Percentiles rank a stretch among this genome's conserved stretches.
phyloP scores from a whole-genome alignment of 53 echinoderm and acorn worm species.

The Antedon mediterranea region DNA sequence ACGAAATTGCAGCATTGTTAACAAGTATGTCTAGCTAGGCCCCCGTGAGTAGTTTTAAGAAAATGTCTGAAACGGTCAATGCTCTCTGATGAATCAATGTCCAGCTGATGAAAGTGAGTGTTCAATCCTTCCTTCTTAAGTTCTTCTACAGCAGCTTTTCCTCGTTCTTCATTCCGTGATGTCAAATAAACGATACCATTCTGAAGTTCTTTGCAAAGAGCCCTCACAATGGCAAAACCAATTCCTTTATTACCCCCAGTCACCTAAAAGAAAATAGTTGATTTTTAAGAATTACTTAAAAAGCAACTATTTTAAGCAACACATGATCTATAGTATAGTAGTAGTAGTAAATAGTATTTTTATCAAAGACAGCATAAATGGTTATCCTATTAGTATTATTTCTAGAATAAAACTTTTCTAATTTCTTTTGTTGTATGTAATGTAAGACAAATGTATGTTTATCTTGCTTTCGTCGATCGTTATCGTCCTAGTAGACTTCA shows the following conservation, averaged over 20 bases:
- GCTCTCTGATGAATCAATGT: conserved; percentile 37
- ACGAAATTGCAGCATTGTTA: conserved; percentile 76
- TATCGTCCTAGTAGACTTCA: too few species aligned
- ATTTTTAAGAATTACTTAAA: too few species aligned
- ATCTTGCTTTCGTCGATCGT: too few species aligned
- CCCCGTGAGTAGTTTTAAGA: conserved; percentile 50
- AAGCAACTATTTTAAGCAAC: too few species aligned
- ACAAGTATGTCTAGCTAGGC: conserved; percentile 69
- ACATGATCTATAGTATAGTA: too few species aligned
- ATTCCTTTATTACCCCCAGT: conserved; percentile 87
- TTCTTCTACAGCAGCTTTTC: conserved; percentile 53
- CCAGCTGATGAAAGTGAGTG: conserved; percentile 64
- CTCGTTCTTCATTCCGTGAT: conserved; percentile 59
- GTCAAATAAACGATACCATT: conserved; percentile 66
- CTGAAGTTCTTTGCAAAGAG: conserved; percentile 69
- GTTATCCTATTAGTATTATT: too few species aligned
- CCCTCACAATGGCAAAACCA: conserved; percentile 56
- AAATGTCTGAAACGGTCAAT: conserved; percentile 43
- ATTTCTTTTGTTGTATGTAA: too few species aligned
- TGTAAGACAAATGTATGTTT: too few species aligned
- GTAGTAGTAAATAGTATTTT: too few species aligned
- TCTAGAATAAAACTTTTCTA: too few species aligned
- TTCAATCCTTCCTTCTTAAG: conserved; percentile 72
- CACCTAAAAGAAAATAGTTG: too few species aligned
- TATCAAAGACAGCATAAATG: too few species aligned